Base-by-base conservation (phyloP, 2,797 vertebrate genomes). In the Scleropages formosus region DNA sequence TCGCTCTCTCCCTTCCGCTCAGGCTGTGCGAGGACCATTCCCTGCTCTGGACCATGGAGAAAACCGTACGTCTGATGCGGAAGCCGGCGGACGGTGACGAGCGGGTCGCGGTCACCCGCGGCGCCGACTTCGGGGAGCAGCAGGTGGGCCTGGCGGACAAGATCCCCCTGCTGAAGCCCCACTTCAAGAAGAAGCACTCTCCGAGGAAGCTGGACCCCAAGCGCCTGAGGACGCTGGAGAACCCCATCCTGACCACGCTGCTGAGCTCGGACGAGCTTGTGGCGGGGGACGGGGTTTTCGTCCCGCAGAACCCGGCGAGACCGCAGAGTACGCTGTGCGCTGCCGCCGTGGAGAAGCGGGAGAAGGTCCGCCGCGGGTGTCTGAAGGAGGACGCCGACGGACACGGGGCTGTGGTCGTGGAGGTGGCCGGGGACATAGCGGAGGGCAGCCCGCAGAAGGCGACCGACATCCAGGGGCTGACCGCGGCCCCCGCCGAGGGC, bases 181-280 rank as follows among this genome's bases (percentile, higher is more conserved):
- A 92, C 86, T 98, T 98, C 82, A 98, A 98, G 86, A 99, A 99
- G 91, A 98, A 98, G 80, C 94, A 90, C 67, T 86, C 84, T 59
- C 92, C 90, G 83, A 98, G 96, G 85, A 94, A 96, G 75, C 77
- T 99, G 80, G 93, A 94, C 73, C 61, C 94, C 0, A 94, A 96
- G 84, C 93, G 95, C 26, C 86, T 98, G 24, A 92, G 94, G 44
- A 94, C 96, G 76, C 80, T 98, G 84, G 87, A 93, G 88, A 89
- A 95, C 59, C 96, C 96, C 0, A 95, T 98, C 75, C 92, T 99
- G 49, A 96, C 91, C 80, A 95, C 94, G 71, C 78, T 98, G 69
- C 85, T 99, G 74, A 94, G 93, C 80, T 88, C 94, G 1, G 95
- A 95, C 11, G 87, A 94, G 10, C 88, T 98, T 49, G 91, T 91